Base-by-base conservation (phyloP, 2,888 invertebrate species). In the Anoncus sp. region DNA sequence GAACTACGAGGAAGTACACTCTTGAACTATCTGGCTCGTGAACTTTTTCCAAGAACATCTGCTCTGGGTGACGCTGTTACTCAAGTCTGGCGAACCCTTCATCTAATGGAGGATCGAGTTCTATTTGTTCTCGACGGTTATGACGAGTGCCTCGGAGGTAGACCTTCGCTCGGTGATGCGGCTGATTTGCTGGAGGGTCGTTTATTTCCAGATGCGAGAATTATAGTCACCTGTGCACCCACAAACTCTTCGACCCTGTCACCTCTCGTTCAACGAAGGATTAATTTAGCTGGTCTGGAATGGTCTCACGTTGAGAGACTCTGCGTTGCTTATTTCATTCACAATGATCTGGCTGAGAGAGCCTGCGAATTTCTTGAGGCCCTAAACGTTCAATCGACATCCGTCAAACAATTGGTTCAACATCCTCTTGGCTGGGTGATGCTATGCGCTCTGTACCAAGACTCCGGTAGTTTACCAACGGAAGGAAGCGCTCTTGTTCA, bases 111-210 rank as follows among this genome's bases (percentile, higher is more conserved):
- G 69, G 92, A 92, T 40, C 91, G 92, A 31, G 87, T 93, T 22
- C 89, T 93, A 12, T 92, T 93, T 81, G 90, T 93, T 22, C 87
- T 93, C 43, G 93, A 93, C 83, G 93, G 93, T 1, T 92, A 93
- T 84, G 93, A 93, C 83, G 92, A 92, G 80, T 91, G 92, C 20
- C 86, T 89, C 22, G 87, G 89, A n/a, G 90, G 91, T n/a, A 87
- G 91, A 71, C 89, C 90, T 27, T 91, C 91, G 31, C 82, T 91
- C 2, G 91, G 91, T 1, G 93, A 93, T 82, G 92, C 93, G 1
- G 88, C 91, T 47, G 93, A 93, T 74, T 88, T 93, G 2, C 86
- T 93, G 6, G 93, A 93, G 82, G 93, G 93, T 5, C 91, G 92
- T 69, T 86, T 93, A 31, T 93, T 93, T 82, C 93, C 93, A 0